Percentiles rank a stretch among this genome's conserved stretches.
Evolutionary conservation across 2,888 invertebrate species (phyloP).

Genomic region (Cosmia trapezina): DNA sequence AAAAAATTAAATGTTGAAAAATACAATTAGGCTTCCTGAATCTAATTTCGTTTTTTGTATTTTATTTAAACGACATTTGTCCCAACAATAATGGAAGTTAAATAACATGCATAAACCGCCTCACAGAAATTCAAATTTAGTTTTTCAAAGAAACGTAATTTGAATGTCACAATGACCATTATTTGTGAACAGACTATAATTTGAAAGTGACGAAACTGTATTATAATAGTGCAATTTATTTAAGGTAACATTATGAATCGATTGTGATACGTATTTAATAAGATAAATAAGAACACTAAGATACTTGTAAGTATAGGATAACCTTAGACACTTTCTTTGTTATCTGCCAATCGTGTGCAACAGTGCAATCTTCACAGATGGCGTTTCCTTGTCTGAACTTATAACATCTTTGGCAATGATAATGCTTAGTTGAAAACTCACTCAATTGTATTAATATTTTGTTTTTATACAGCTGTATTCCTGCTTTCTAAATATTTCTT

Average conservation of each 20-base stretch:
- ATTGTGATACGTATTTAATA: conserved; percentile 86
- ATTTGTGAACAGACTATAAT: conserved; percentile 43
- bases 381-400: background rate
- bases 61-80: conserved; percentile 30
- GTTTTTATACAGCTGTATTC: background rate
- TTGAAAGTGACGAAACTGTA: conserved; percentile 51
- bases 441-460: background rate
- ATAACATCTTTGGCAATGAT: background rate
- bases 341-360: conserved; percentile 10
- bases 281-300: conserved; percentile 55
- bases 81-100: conserved; percentile 37
- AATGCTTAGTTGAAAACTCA: background rate
- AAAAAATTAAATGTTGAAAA: conserved; percentile 7
- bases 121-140: conserved; percentile 39
- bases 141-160: conserved; percentile 54
- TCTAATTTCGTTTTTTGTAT: conserved; percentile 37
- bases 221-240: conserved; percentile 67
- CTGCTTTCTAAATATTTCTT: background rate
- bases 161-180: conserved; percentile 44
- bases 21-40: conserved; percentile 35
- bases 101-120: conserved; percentile 28
- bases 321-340: background rate
- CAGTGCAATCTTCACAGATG: background rate
- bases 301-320: conserved; percentile 31
- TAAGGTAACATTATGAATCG: conserved; percentile 79